Base-by-base conservation (phyloP, 1,140 invertebrate genomes). In the Geopemphigus sp. region DNA sequence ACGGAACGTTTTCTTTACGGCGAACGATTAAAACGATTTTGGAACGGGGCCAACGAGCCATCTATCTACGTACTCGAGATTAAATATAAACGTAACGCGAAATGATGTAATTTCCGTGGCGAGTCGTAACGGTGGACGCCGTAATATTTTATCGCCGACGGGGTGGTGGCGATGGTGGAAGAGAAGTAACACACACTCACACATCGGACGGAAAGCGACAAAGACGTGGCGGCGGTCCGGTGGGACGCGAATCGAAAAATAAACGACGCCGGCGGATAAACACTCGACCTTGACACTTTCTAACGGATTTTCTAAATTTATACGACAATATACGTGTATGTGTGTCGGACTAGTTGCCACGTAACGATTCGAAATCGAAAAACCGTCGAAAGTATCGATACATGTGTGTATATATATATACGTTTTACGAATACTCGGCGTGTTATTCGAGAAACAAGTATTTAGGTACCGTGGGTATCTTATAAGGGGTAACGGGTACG, bases 81-180 rank as follows among this genome's bases (percentile, higher is more conserved):
- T 68, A 68, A 68, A 68, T 68, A 50, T 68, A 68, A 68, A 68
- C 50, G 45, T 68, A 68, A 24, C 66, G 66, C 50, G 39, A 50
- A 68, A 68, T 50, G 66, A 50, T 68, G 66, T 68, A 68, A 68
- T 50, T 68, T 68, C 45, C 22, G 66, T 68, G 39, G 66, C 66
- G 22, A 68, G 66, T 68, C 66, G 50, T 45, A 68, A 50, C 66
- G 45, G 22, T 8, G 45, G 15, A 68, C 66, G 24, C 63, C 8
- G 56, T 32, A 66, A 45, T 66, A 66, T 45, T 66, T 66, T 45
- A 66, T 66, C n/a, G 39, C 11, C 12, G 39, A 1, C n/a, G n/a
- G n/a, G n/a, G n/a, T n/a, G n/a, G n/a, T n/a, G n/a, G n/a, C n/a
- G n/a, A n/a, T n/a, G n/a, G n/a, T n/a, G n/a, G n/a, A n/a, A n/a